These are phyloP conservation scores for Eupithecia tripunctaria DNA, from an alignment of 2,888 invertebrate species.

Conservation along the genomic window DNA sequence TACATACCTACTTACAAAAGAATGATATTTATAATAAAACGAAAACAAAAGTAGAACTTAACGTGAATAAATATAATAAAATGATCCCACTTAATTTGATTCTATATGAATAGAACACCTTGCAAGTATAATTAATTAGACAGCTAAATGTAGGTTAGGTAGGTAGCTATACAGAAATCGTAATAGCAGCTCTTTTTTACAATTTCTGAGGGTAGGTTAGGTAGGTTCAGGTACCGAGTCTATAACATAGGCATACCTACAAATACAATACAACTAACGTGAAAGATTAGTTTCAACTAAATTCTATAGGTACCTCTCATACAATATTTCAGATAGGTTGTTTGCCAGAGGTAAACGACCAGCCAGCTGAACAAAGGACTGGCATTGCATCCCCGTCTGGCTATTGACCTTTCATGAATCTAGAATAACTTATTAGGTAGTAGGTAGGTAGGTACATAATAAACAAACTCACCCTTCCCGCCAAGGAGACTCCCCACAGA, in stretches of 20 bases:
- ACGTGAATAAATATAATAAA: too few species aligned
- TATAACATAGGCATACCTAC: too few species aligned
- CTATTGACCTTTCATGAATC: constrained; percentile 64
- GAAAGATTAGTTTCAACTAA: not conserved
- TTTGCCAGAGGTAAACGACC: constrained; percentile 67
- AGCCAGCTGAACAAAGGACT: constrained; percentile 66
- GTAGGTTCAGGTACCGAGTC: too few species aligned
- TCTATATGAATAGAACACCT: not conserved
- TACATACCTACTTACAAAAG: too few species aligned
- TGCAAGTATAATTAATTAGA: not conserved
- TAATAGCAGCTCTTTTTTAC: too few species aligned
- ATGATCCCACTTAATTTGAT: not conserved
- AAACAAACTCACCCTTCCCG: not conserved
- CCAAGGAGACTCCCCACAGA: not conserved
- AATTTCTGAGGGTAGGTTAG: too few species aligned
- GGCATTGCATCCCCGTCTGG: constrained; percentile 69
- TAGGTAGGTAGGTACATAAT: not conserved
- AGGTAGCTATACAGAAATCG: too few species aligned
- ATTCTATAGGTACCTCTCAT: not conserved
- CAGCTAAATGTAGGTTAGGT: not conserved
- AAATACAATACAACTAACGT: too few species aligned
- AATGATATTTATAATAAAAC: too few species aligned
- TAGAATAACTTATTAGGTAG: constrained; percentile 3
- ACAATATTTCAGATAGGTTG: not conserved
- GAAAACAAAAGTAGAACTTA: too few species aligned